phyloP scores from a whole-genome alignment of 2,888 invertebrate species.

The Caenorhabditis sp. region DNA sequence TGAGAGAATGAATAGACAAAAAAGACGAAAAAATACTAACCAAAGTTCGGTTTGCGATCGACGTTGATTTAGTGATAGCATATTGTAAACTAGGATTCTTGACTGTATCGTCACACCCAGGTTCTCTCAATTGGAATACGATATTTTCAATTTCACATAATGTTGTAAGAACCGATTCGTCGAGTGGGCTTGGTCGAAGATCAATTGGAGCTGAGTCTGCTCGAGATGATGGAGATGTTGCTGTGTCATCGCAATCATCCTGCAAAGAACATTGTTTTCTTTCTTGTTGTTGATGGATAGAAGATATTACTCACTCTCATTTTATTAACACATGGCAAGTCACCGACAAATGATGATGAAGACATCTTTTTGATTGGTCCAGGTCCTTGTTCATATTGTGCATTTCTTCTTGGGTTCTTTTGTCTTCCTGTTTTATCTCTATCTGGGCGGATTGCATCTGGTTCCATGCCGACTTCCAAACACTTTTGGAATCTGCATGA shows the following conservation, averaged over 20 bases:
- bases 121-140: conserved; percentile 48
- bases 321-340: conserved; percentile 31
- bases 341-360: conserved; percentile 27
- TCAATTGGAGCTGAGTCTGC: conserved; percentile 30
- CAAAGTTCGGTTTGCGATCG: conserved; percentile 44
- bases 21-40: conserved; percentile 26
- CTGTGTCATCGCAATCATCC: conserved; percentile 34
- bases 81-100: conserved; percentile 34
- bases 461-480: conserved; percentile 69
- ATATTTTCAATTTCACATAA: conserved; percentile 65
- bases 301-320: conserved; percentile 3
- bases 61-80: conserved; percentile 44
- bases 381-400: conserved; percentile 4
- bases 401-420: conserved; percentile 63
- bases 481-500: conserved; percentile 69
- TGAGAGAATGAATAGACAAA: not conserved
- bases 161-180: conserved; percentile 56
- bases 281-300: not conserved
- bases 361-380: conserved; percentile 29
- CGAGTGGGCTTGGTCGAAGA: conserved; percentile 22
- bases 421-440: conserved; percentile 70
- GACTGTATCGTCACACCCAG: conserved; percentile 13
- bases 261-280: conserved; percentile 3
- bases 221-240: conserved; percentile 37
- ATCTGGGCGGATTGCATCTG: conserved; percentile 68